A percentile compares a stretch with the other conserved stretches of the same genome.
Evolutionary conservation across 2,888 invertebrate species (phyloP).

Genomic region (Heliothis peltigera): DNA sequence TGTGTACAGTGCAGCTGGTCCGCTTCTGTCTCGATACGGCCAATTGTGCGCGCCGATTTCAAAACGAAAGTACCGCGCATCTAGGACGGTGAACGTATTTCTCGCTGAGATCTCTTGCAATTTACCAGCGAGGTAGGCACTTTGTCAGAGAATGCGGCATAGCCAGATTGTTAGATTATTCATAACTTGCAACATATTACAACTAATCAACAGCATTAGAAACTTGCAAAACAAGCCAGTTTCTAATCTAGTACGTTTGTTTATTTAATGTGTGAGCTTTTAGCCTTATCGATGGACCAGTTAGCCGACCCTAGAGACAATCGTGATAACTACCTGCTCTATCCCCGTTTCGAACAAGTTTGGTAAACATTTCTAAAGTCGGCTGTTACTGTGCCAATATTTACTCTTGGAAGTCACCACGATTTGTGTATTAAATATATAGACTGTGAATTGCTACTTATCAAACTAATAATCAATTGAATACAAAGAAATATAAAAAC

Average conservation of each 20-base stretch:
- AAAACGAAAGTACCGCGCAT: constrained; percentile 90
- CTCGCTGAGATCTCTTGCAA: constrained; percentile 87
- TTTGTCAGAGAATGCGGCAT: constrained; percentile 82
- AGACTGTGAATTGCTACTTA: constrained; percentile 5
- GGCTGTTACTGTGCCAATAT: constrained; percentile 33
- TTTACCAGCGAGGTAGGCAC: constrained; percentile 80
- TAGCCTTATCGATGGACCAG: constrained; percentile 53
- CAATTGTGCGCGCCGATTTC: constrained; percentile 89
- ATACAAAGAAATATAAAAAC: constrained; percentile 12
- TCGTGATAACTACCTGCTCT: constrained; percentile 42
- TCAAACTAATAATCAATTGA: constrained; percentile 21
- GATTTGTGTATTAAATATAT: constrained; percentile 30
- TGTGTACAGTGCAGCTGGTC: constrained; percentile 73
- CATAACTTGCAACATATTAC: constrained; percentile 82
- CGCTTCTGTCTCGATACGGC: constrained; percentile 86
- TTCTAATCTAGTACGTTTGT: constrained; percentile 78
- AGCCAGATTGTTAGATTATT: constrained; percentile 84
- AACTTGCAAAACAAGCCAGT: constrained; percentile 76
- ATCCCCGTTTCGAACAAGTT: constrained; percentile 35
- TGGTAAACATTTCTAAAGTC: constrained; percentile 30
- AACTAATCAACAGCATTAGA: constrained; percentile 72
- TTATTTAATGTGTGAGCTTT: constrained; percentile 58
- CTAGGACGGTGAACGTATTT: constrained; percentile 90
- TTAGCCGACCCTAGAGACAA: constrained; percentile 46
- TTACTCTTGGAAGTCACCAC: constrained; percentile 16